These are phyloP conservation scores for Pandemis cinnamomeana DNA, from an alignment of 2,888 invertebrate genomes.

Conservation along the genomic window DNA sequence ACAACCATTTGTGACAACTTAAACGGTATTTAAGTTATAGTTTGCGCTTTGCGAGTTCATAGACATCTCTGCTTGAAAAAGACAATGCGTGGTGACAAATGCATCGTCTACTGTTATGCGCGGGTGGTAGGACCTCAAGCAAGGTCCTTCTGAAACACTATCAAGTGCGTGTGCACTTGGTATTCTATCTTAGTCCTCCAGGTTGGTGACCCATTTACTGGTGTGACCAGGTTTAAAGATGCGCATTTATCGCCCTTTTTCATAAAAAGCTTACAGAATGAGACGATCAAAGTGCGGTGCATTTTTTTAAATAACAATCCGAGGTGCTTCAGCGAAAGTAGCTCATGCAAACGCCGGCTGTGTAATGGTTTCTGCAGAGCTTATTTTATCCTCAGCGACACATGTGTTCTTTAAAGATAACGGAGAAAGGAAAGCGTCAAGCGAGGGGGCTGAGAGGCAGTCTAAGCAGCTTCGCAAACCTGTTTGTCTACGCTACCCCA, in stretches of 20 bases:
- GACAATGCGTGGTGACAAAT: too few relatives aligned
- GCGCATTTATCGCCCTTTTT: background rate
- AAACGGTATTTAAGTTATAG: background rate
- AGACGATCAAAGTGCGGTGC: background rate
- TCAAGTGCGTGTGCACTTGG: too few relatives aligned
- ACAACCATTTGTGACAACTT: background rate
- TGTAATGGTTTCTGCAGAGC: slow-evolving; percentile 35
- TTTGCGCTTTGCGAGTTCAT: background rate
- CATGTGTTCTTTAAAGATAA: slow-evolving; percentile 8
- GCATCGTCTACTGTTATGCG: too few relatives aligned
- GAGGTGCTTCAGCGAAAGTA: slow-evolving; percentile 8
- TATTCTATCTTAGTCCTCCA: too few relatives aligned
- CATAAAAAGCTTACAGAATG: background rate
- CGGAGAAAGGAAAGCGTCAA: background rate
- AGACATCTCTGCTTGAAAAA: background rate
- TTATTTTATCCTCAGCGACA: slow-evolving; percentile 21
- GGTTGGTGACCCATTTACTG: too few relatives aligned
- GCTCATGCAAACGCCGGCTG: slow-evolving; percentile 15
- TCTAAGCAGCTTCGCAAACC: slow-evolving; percentile 35
- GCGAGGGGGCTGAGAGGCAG: slow-evolving; percentile 22
- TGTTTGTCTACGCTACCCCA: slow-evolving; percentile 32
- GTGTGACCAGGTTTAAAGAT: too few relatives aligned
- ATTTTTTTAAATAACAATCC: background rate
- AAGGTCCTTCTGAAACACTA: too few relatives aligned
- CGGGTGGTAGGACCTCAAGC: too few relatives aligned